A percentile compares a stretch with the other conserved stretches of the same genome.
Conservation (phyloP, 2,797 vertebrate species). For the Luscinia megarhynchos region DNA sequence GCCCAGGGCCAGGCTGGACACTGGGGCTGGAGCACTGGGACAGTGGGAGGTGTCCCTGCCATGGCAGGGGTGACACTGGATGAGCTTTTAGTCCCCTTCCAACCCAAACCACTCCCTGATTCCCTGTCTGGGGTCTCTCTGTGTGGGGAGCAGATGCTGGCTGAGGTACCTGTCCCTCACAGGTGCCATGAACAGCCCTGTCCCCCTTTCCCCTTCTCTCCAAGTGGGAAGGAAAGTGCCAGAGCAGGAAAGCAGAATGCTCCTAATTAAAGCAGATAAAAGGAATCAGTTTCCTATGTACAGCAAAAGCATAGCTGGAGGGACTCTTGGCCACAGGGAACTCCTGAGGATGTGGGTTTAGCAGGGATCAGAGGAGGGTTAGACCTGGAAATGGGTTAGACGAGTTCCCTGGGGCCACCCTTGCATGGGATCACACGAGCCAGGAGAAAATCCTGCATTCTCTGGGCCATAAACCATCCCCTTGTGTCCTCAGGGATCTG, state of each 20-base stretch:
- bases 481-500: neutral
- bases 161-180: neutral
- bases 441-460: neutral
- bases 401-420: neutral
- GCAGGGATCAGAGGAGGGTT: slow-evolving; percentile 39
- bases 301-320: slow-evolving; percentile 25
- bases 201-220: neutral
- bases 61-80: fast-evolving
- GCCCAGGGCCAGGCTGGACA: neutral
- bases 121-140: neutral
- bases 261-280: slow-evolving; percentile 52
- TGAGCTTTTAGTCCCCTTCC: fast-evolving
- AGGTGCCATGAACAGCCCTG: neutral
- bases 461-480: neutral
- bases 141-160: neutral
- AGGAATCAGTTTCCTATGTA: slow-evolving; percentile 4
- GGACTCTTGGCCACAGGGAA: neutral
- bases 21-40: neutral
- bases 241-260: neutral
- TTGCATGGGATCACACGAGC: neutral
- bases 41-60: neutral
- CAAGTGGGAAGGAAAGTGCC: neutral
- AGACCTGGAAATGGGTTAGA: slow-evolving; percentile 41
- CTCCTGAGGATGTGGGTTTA: slow-evolving; percentile 46
- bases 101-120: neutral